Conservation (phyloP, 2,113 vertebrate species). For the Hiodon alosoides region DNA sequence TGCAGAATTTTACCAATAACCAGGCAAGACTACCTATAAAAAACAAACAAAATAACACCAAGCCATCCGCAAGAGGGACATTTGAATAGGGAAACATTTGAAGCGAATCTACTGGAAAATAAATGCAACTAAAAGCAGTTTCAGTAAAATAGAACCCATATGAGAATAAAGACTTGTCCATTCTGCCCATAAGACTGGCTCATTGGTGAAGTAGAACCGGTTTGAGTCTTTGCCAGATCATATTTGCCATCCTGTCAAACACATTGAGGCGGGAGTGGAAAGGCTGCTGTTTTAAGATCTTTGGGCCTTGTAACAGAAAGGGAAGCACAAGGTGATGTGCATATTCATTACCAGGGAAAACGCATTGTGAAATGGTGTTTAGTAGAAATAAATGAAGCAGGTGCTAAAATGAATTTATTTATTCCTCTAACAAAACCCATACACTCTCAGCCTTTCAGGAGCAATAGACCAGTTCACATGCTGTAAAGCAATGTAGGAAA, state of each 20-base stretch:
- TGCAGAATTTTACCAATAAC: conserved; percentile 16
- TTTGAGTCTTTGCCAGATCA: conserved; percentile 15
- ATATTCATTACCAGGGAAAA: conserved; percentile 33
- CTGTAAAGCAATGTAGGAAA: conserved; percentile 25
- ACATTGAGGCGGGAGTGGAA: conserved; percentile 29
- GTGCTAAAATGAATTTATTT: conserved; percentile 39
- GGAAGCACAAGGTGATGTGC: conserved; percentile 23
- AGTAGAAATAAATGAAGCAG: conserved; percentile 31
- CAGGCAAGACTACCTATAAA: conserved; percentile 6
- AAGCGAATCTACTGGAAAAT: not conserved
- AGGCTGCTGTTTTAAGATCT: conserved; percentile 32
- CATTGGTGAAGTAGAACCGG: not conserved
- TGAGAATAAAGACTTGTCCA: not conserved
- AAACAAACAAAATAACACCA: conserved; percentile 9
- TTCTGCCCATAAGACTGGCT: too few species aligned
- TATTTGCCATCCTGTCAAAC: conserved; percentile 34
- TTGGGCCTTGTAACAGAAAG: not conserved
- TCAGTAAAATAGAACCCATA: not conserved
- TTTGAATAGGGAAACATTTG: conserved; percentile 12
- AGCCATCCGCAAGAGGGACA: not conserved
- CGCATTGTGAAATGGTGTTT: conserved; percentile 20
- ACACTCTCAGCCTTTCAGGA: conserved; percentile 21
- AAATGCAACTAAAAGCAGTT: not conserved
- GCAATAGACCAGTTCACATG: not conserved
- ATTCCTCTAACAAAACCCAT: conserved; percentile 32